Evolutionary conservation across 2,113 vertebrate species (phyloP).

Genomic region (Corythoichthys haematopterus): DNA sequence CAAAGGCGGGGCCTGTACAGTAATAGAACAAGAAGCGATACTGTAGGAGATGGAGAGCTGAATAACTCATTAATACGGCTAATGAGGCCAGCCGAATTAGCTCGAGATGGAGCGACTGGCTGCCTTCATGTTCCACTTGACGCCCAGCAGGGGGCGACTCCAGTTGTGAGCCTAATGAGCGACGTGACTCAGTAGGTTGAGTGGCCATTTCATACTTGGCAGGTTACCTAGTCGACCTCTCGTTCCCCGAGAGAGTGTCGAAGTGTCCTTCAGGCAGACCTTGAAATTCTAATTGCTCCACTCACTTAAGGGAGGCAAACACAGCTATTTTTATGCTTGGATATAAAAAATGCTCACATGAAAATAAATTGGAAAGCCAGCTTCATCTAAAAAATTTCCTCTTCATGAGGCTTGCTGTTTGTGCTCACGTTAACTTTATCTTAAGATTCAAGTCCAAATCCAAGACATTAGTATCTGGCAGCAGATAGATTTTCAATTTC

Average conservation of each 20-base stretch:
- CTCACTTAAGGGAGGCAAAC: neutral
- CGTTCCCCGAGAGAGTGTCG: neutral
- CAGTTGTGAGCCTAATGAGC: slow-evolving; percentile 1
- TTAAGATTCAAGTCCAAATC: too few species aligned
- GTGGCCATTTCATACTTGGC: slow-evolving; percentile 7
- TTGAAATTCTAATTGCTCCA: neutral
- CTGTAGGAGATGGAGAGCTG: slow-evolving; percentile 30
- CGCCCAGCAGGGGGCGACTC: slow-evolving; percentile 6
- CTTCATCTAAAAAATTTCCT: too few species aligned
- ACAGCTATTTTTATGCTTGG: neutral
- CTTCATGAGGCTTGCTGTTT: too few species aligned
- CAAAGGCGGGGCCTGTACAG: slow-evolving; percentile 43
- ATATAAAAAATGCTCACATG: too few species aligned
- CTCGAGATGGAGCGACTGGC: slow-evolving; percentile 20
- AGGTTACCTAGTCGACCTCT: neutral
- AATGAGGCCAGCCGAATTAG: slow-evolving; percentile 48
- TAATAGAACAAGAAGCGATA: slow-evolving; percentile 38
- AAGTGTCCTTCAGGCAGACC: neutral
- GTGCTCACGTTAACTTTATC: too few species aligned
- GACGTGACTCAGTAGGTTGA: neutral
- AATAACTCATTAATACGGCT: slow-evolving; percentile 61
- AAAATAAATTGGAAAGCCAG: neutral
- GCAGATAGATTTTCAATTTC: neutral
- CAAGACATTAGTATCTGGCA: too few species aligned
- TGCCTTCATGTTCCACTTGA: neutral